Base-by-base conservation (phyloP, 1,140 invertebrate species). In the Drosophila melanica region DNA sequence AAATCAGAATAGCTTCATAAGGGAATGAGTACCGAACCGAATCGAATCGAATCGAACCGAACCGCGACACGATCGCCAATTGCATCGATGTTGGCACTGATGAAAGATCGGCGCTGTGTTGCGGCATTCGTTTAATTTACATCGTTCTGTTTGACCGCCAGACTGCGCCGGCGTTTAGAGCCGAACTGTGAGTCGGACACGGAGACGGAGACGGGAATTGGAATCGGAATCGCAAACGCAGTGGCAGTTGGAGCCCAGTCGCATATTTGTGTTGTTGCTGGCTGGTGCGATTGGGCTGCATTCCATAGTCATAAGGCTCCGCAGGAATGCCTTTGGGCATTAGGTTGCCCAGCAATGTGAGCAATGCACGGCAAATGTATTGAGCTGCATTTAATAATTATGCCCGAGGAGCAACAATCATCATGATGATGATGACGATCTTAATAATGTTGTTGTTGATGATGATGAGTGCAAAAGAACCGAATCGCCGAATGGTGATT, bases 341-440 rank as follows among this genome's bases (percentile, higher is more conserved):
- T 89, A 90, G 79, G 77, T 77, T 77, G 85, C 57, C 57, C 59
- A 90, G 64, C 74, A 75, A 90, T 90, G 65, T 45, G 55, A 81
- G 68, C 67, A 79, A 90, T 90, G 79, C 72, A 63, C 79, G 47
- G 81, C 79, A 76, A 90, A 86, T 86, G 87, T 90, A 90, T 90
- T 90, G 87, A 90, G 87, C 82, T 90, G 87, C 79, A 86, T 90
- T 90, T 90, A 90, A 90, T 90, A 90, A 90, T 90, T 90, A 82
- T 90, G 76, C 45, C 45, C 2, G 16, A 48, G 8, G 10, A 3
- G 33, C 27, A 3, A 35, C 39, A 11, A 3, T 11, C 42, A 41
- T 30, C 48, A 39, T 20, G 41, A 27, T 16, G 64, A 20, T 64
- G 45, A 16, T 39, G 16, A 35, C 11, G 30, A 35, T 11, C 11